Base-by-base conservation (phyloP, 2,797 vertebrate genomes). In the Manis crassicaudata region DNA sequence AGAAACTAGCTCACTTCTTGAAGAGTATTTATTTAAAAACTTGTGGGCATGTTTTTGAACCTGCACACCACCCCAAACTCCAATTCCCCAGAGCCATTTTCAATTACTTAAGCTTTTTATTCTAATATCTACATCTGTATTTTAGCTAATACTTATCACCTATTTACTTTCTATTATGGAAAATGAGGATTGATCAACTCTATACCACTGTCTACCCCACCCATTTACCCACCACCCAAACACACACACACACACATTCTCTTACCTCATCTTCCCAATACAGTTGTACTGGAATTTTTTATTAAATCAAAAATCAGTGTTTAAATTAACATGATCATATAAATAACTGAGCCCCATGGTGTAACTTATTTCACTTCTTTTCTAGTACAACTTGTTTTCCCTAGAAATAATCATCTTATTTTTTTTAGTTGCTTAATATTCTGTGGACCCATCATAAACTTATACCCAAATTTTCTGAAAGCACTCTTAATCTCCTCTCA, bases 321-420 rank as follows among this genome's bases (percentile, higher is more conserved):
- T 91, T 91, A 77, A 92, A 63, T 63, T 83, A 88, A 70, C 68
- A 87, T 76, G 27, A 87, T 77, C 40, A 46, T n/a, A 35, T 62
- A 91, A 72, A 46, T 89, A 91, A 56, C 40, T 46, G 43, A 63
- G 27, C 25, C 13, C 50, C 70, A 84, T 35, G 46, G 18, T 68
- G 6, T 65, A 88, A 84, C 43, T 88, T 60, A 60, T 82, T 76
- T 95, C 27, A 25, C 79, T 87, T 90, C 23, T 88, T 68, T 92
- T 84, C 79, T 68, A 88, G 21, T 60, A 89, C 17, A 92, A 84
- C n/a, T 80, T 60, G 11, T 82, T 96, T 93, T 50, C 54, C 82
- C 37, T 65, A 88, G 20, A 91, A 86, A 43, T 23, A 87, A 90
- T 60, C 23, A 37, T 18, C 67, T 56, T 40, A 32, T 60, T 70